Conservation (phyloP, 30 jellyfish, hydroid and myxozoan species). For the Catostylus mosaicus region DNA sequence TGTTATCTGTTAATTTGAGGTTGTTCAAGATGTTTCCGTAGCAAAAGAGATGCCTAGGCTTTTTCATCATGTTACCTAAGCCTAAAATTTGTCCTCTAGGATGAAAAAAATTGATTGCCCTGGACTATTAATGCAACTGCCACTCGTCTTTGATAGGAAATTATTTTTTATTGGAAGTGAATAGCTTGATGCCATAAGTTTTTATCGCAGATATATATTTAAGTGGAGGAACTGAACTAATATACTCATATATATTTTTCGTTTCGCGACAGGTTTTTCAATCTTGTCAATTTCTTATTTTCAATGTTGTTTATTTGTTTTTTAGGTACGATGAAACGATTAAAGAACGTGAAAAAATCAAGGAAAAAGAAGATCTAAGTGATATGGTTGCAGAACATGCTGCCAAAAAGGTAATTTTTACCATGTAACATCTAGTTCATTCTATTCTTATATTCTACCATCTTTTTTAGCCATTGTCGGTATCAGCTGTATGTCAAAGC, state of each 20-base stretch:
- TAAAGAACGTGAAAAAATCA: slow-evolving; percentile 90
- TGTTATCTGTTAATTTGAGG: too few species aligned
- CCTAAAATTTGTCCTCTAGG: too few species aligned
- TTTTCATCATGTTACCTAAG: too few species aligned
- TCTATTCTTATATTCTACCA: neutral
- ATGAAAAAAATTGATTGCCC: too few species aligned
- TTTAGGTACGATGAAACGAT: slow-evolving; percentile 93
- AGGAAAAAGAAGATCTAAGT: slow-evolving; percentile 94
- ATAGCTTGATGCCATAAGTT: too few species aligned
- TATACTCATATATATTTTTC: neutral
- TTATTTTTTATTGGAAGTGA: too few species aligned
- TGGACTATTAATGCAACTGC: too few species aligned
- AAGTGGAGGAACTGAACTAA: too few species aligned
- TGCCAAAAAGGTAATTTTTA: slow-evolving; percentile 85
- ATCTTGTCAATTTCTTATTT: neutral
- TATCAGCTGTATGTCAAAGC: neutral
- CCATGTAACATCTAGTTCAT: neutral
- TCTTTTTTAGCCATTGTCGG: neutral
- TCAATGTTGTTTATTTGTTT: neutral
- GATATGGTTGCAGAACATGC: slow-evolving; percentile 99
- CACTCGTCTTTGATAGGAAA: too few species aligned
- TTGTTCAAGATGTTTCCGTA: too few species aligned
- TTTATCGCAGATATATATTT: too few species aligned
- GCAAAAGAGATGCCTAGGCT: too few species aligned
- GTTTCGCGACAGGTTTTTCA: neutral